phyloP scores from a whole-genome alignment of 2,113 vertebrate genomes.

The Burhinus bistriatus region DNA sequence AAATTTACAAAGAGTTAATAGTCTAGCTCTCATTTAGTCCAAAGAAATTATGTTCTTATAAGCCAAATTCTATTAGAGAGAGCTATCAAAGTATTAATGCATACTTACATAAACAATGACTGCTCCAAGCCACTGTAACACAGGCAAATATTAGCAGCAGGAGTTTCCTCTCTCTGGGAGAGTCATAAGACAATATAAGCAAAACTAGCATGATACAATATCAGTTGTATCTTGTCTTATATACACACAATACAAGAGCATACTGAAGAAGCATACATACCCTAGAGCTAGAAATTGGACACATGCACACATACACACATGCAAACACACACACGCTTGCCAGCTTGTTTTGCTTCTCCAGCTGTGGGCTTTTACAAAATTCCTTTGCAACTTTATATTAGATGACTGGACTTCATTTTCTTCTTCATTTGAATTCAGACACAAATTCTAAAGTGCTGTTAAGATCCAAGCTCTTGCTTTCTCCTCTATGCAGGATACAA shows the following conservation, averaged over 20 bases:
- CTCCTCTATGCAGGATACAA: not conserved
- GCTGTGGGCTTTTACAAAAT: not conserved
- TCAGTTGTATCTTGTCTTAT: not conserved
- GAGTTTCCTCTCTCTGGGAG: not conserved
- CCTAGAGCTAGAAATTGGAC: not conserved
- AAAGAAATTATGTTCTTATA: not conserved
- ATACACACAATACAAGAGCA: not conserved
- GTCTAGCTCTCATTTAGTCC: not conserved
- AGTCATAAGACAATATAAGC: not conserved
- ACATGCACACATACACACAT: rapidly evolving
- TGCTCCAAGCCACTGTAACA: not conserved
- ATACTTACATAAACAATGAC: not conserved
- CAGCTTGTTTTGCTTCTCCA: not conserved
- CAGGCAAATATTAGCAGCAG: not conserved
- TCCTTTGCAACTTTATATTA: not conserved
- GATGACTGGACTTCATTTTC: not conserved
- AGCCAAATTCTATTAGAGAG: not conserved
- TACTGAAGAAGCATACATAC: no score
- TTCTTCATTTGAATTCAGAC: not conserved
- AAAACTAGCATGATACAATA: not conserved
- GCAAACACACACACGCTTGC: not conserved
- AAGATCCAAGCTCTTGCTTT: not conserved
- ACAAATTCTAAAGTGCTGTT: not conserved
- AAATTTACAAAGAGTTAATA: not conserved
- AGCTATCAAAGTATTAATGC: not conserved